Conservation (phyloP, 2,888 invertebrate species). For the Zygaena filipendulae region DNA sequence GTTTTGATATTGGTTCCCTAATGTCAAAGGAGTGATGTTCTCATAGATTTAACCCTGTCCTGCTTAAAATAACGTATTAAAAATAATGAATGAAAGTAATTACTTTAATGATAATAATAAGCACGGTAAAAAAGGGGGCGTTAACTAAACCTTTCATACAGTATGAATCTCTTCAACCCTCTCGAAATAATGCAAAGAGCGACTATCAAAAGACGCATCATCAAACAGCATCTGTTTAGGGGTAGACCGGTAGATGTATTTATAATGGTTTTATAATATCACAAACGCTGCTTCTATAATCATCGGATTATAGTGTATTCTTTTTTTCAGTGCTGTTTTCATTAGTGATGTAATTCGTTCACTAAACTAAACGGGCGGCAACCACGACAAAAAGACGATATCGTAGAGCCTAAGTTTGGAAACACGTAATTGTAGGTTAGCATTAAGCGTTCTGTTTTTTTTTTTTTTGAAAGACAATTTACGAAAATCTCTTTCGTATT, state of each 20-base stretch:
- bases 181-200: slow-evolving; percentile 39
- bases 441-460: no score
- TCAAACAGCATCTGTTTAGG: slow-evolving; percentile 38
- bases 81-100: no score
- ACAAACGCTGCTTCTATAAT: slow-evolving; percentile 41
- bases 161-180: no score
- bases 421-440: slow-evolving; percentile 48
- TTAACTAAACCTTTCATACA: slow-evolving; percentile 24
- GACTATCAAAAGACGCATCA: slow-evolving; percentile 32
- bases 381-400: slow-evolving; percentile 29
- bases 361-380: slow-evolving; percentile 45
- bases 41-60: no score
- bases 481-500: no score
- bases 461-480: no score
- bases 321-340: slow-evolving; percentile 62
- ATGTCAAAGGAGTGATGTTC: no score
- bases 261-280: slow-evolving; percentile 59
- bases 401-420: slow-evolving; percentile 35
- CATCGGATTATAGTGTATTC: slow-evolving; percentile 48
- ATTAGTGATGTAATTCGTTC: slow-evolving; percentile 42
- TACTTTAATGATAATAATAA: no score
- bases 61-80: no score
- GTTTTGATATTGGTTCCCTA: no score
- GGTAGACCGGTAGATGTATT: slow-evolving; percentile 60
- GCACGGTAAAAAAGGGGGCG: slow-evolving; percentile 19